Evolutionary conservation across 2,888 invertebrate species (phyloP).

Genomic region (Choreutis nemorana): DNA sequence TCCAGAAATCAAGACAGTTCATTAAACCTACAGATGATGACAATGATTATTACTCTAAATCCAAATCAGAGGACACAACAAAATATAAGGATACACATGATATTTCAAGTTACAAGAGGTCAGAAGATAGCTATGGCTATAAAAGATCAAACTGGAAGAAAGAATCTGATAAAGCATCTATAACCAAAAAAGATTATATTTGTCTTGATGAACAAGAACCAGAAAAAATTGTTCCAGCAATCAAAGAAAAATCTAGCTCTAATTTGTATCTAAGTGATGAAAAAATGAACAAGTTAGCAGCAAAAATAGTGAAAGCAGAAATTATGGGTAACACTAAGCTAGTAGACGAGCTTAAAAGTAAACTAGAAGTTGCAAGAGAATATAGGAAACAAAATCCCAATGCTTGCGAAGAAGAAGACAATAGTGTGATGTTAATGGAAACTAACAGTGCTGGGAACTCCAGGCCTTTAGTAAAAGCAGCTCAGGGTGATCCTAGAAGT

Average conservation of each 20-base stretch:
- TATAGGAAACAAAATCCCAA: slow-evolving; percentile 48
- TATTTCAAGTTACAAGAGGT: slow-evolving; percentile 9
- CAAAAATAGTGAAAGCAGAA: slow-evolving; percentile 93
- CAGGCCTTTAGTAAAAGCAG: slow-evolving; percentile 66
- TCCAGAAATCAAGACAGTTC: slow-evolving; percentile 37
- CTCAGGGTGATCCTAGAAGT: slow-evolving; percentile 44
- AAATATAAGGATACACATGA: slow-evolving; percentile 7
- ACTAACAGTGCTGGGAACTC: slow-evolving; percentile 74
- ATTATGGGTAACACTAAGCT: slow-evolving; percentile 83
- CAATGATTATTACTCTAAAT: slow-evolving; percentile 28
- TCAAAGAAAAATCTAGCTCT: not conserved
- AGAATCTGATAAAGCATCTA: too few species aligned
- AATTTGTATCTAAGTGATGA: slow-evolving; percentile 70
- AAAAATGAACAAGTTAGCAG: slow-evolving; percentile 90
- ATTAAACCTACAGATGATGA: slow-evolving; percentile 41
- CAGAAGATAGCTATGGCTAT: slow-evolving; percentile 9
- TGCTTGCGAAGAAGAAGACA: slow-evolving; percentile 31
- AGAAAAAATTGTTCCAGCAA: not conserved
- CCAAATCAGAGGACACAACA: slow-evolving; percentile 9
- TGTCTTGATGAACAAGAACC: not conserved
- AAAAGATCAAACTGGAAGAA: slow-evolving; percentile 26
- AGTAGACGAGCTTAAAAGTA: slow-evolving; percentile 73
- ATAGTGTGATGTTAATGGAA: slow-evolving; percentile 71
- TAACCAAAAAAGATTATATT: not conserved
- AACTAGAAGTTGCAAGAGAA: slow-evolving; percentile 76